These are phyloP conservation scores for Ammodytes dubius DNA, from an alignment of 2,113 vertebrate genomes.

Conservation along the genomic window DNA sequence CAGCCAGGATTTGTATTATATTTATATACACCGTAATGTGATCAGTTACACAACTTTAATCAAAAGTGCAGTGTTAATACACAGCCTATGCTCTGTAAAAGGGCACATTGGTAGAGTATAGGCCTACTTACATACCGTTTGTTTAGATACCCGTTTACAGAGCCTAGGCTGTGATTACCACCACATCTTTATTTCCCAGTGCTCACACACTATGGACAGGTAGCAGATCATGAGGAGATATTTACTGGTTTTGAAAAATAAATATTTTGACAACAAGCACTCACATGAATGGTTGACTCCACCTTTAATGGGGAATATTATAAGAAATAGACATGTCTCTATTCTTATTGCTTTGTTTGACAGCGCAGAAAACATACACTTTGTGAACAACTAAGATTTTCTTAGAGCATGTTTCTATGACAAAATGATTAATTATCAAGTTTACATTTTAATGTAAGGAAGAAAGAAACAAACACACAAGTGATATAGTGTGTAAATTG, in stretches of 20 bases:
- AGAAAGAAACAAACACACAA: not conserved
- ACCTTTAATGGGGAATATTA: not conserved
- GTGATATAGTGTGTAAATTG: not conserved
- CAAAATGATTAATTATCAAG: not conserved
- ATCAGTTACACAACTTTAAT: not conserved
- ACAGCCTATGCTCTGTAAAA: too few species aligned
- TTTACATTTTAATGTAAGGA: not conserved
- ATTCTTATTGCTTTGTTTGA: not conserved
- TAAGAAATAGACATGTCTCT: not conserved
- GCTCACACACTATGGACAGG: too few species aligned
- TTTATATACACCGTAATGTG: not conserved
- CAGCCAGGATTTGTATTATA: not conserved
- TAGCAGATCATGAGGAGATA: too few species aligned
- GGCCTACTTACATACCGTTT: too few species aligned
- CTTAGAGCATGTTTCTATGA: not conserved
- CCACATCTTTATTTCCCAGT: too few species aligned
- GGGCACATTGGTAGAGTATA: too few species aligned
- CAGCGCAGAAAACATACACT: not conserved
- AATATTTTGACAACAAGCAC: too few species aligned
- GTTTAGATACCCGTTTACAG: too few species aligned
- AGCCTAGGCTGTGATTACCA: too few species aligned
- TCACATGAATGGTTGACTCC: too few species aligned
- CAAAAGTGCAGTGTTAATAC: too few species aligned
- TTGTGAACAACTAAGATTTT: not conserved
- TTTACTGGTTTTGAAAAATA: too few species aligned